Conservation (phyloP, 2,113 vertebrate species). For the Chiloscyllium plagiosum region DNA sequence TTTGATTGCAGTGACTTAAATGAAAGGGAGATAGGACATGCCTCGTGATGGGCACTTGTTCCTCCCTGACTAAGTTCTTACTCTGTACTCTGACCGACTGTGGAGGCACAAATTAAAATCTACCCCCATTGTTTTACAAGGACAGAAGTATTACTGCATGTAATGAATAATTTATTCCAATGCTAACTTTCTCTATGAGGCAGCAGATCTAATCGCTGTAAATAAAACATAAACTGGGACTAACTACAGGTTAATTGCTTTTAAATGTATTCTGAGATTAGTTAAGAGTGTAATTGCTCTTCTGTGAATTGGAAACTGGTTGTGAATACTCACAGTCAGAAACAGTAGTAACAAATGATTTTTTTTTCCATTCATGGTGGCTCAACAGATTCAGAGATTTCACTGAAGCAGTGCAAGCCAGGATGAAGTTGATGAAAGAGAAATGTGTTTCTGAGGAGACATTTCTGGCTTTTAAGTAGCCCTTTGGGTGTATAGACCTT, state of each 20-base stretch:
- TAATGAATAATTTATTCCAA: not conserved
- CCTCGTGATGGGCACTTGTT: not conserved
- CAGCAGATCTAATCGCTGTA: not conserved
- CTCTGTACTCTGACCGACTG: not conserved
- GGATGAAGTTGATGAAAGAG: not conserved
- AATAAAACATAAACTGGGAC: slow-evolving; percentile 6
- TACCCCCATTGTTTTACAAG: not conserved
- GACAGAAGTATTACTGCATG: not conserved
- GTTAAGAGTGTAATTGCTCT: not conserved
- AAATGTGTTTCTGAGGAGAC: not conserved
- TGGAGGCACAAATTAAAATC: not conserved
- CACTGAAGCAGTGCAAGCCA: not conserved
- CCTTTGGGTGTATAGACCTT: too few species aligned
- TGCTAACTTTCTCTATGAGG: slow-evolving; percentile 5
- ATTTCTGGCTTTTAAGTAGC: too few species aligned
- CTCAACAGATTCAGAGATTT: not conserved
- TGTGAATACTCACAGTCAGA: not conserved
- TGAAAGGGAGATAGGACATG: not conserved
- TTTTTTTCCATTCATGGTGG: not conserved
- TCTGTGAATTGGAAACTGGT: slow-evolving; percentile 24
- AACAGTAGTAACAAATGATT: not conserved
- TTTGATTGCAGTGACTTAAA: not conserved
- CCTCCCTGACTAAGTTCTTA: not conserved
- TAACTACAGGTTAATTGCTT: slow-evolving; percentile 9
- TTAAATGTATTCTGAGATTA: not conserved